Evolutionary conservation across 2,113 vertebrate species (phyloP).

Genomic region (Mirounga angustirostris): DNA sequence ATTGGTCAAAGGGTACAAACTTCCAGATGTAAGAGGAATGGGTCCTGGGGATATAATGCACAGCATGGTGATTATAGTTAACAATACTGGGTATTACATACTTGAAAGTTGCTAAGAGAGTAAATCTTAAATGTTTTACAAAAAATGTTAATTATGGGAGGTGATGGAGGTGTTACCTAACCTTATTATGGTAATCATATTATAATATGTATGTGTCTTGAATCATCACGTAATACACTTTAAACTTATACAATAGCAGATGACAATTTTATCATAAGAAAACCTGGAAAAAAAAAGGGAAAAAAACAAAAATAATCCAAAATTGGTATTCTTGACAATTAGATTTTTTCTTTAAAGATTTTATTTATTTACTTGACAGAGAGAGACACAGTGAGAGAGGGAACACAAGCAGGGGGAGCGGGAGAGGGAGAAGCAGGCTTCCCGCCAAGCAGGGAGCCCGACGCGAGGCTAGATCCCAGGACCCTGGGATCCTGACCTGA

Average conservation of each 20-base stretch:
- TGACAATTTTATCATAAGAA: neutral
- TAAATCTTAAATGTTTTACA: neutral
- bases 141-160: neutral
- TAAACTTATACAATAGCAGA: neutral
- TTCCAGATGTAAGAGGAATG: neutral
- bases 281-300: neutral
- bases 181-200: neutral
- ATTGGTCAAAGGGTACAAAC: neutral
- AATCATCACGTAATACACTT: neutral
- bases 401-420: too few species aligned
- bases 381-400: too few species aligned
- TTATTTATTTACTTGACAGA: too few species aligned
- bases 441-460: too few species aligned
- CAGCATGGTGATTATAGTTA: neutral
- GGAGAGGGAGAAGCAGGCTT: too few species aligned
- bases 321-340: neutral
- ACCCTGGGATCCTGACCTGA: too few species aligned
- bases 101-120: neutral
- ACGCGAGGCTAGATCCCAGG: too few species aligned
- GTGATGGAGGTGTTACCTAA: neutral
- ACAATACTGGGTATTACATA: neutral
- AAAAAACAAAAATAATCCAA: neutral
- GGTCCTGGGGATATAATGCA: neutral
- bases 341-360: neutral
- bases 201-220: neutral